A percentile compares a stretch with the other conserved stretches of the same genome.
Evolutionary conservation across 2,113 vertebrate species (phyloP).

Genomic region (Macrotis lagotis): DNA sequence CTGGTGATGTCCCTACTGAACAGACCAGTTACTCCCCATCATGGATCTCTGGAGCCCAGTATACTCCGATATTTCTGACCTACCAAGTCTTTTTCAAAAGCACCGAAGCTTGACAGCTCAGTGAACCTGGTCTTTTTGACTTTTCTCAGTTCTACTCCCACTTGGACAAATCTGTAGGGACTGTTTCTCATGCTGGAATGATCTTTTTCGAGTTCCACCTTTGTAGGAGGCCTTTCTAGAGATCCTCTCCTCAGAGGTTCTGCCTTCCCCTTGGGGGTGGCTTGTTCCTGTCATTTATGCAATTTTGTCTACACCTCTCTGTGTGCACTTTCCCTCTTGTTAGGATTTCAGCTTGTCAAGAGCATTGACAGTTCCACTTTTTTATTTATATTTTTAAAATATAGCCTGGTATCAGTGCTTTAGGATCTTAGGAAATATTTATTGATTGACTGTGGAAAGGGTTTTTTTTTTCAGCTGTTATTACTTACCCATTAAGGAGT

Average conservation of each 20-base stretch:
- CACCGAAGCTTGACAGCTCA: too few species aligned
- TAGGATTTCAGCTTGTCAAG: not conserved
- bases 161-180: not conserved
- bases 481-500: not conserved
- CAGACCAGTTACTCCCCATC: not conserved
- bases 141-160: not conserved
- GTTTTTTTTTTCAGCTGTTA: not conserved
- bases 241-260: not conserved
- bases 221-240: not conserved
- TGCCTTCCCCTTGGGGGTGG: not conserved
- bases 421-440: not conserved
- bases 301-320: not conserved
- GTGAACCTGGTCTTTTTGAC: not conserved
- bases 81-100: fast-evolving
- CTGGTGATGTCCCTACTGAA: not conserved
- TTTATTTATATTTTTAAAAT: not conserved
- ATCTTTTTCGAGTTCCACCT: not conserved
- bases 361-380: not conserved
- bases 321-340: not conserved
- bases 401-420: not conserved
- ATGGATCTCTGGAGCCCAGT: not conserved
- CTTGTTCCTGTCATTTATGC: not conserved
- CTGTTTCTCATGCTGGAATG: not conserved
- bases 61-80: not conserved
- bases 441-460: not conserved